These are phyloP conservation scores for Ochropleura plecta DNA, from an alignment of 2,888 invertebrate genomes.

Conservation along the genomic window DNA sequence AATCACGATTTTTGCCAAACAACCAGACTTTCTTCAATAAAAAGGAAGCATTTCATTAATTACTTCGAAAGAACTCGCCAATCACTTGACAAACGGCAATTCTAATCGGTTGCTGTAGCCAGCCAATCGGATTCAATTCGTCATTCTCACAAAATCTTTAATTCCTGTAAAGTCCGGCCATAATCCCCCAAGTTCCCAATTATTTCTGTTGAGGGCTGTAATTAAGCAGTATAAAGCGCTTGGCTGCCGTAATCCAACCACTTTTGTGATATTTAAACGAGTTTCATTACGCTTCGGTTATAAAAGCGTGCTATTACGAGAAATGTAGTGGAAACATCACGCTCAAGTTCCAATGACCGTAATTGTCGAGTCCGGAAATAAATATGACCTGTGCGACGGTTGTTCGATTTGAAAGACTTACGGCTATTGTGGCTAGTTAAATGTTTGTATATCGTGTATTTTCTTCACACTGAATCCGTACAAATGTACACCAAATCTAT, in stretches of 20 bases:
- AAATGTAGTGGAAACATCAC: conserved; percentile 89
- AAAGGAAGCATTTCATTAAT: conserved; percentile 53
- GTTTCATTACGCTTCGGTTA: conserved; percentile 89
- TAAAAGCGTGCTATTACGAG: conserved; percentile 88
- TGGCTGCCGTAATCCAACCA: conserved; percentile 87
- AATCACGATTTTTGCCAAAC: conserved; percentile 38
- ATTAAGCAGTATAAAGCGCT: conserved; percentile 89
- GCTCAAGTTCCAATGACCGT: conserved; percentile 85
- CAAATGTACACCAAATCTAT: conserved; percentile 12
- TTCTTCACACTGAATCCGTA: conserved; percentile 24
- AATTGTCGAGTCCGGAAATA: conserved; percentile 82
- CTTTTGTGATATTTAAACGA: conserved; percentile 90
- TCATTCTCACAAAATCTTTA: conserved; percentile 73
- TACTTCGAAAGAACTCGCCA: conserved; percentile 40
- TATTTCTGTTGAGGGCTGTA: conserved; percentile 88
- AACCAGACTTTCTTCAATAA: conserved; percentile 32
- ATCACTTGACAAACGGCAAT: conserved; percentile 56
- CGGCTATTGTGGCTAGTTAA: conserved; percentile 36
- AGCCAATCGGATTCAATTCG: conserved; percentile 51
- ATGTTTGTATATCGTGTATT: conserved; percentile 33
- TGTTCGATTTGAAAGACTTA: conserved; percentile 68
- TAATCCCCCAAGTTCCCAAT: conserved; percentile 88
- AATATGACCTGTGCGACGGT: conserved; percentile 72
- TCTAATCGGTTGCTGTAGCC: conserved; percentile 52
- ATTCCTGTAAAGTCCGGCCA: conserved; percentile 82